Evolutionary conservation across 2,888 invertebrate genomes (phyloP), one percentile per base, ranked within the genome.

Genomic region (Unio pictorum): DNA sequence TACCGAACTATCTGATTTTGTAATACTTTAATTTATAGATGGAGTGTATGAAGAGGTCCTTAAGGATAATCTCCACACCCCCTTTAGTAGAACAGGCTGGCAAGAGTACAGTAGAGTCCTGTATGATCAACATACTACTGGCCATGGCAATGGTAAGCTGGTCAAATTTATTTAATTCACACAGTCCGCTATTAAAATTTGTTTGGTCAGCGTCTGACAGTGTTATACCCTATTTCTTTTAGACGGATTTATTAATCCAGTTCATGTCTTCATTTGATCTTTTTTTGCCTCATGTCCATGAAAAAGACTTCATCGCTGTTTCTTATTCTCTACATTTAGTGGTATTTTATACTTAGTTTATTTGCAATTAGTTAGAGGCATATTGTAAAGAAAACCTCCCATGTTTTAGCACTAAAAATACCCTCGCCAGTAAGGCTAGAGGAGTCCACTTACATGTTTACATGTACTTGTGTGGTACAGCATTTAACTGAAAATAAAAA

Each of bases 51-150:
- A 92, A 93, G 68, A 92, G 93, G 88, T 93, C 95, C 83, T 92
- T 94, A 11, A 92, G 93, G 0, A 90, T 95, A 15, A 93, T 93
- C 0, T 92, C 93, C 34, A 93, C 94, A 89, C 93, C 94, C 8
- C 93, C 94, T 67, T 72, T 84, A 34, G 95, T 95, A 11, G 97
- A 97, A 89, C 92, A 96, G 81, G 96, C 96, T 1, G 98, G 98
- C 0, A 94, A 95, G 85, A 94, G 95, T 30, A 96, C 97, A 0
- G 93, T 97, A 26, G 98, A 98, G 91, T 94, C 95, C 20, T 96
- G 96, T 86, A 91, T 97, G 56, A 95, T 95, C 90, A 94, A 96
- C 0, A 93, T 96, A 66, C 91, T 98, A 66, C 90, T 97, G 17
- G 93, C 97, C 0, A 92, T 95, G 20, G 93, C 95, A 0, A 94